A percentile compares a stretch with the other conserved stretches of the same genome.
Conservation (phyloP, 2,113 vertebrate species). For the Salvator merianae region DNA sequence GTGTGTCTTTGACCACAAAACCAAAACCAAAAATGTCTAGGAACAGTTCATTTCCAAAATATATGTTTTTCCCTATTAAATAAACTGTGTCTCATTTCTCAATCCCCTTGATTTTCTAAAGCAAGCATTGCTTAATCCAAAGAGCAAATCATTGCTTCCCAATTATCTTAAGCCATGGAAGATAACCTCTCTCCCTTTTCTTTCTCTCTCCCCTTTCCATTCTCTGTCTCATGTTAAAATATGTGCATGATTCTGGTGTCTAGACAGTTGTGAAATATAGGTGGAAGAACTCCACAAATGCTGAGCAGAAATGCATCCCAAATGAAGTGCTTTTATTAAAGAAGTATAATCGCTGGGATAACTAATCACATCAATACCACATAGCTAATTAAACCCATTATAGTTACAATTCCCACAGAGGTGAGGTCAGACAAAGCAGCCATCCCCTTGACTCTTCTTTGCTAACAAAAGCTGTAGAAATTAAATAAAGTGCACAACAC, state of each 20-base stretch:
- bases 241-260: slow-evolving; percentile 62
- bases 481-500: slow-evolving; percentile 66
- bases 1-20: slow-evolving; percentile 52
- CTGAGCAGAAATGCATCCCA: slow-evolving; percentile 69
- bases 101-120: slow-evolving; percentile 48
- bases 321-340: slow-evolving; percentile 81
- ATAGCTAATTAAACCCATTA: slow-evolving; percentile 85
- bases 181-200: slow-evolving; percentile 66
- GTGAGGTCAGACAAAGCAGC: slow-evolving; percentile 72
- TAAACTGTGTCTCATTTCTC: slow-evolving; percentile 42
- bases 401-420: slow-evolving; percentile 74
- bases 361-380: slow-evolving; percentile 80
- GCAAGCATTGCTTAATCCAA: slow-evolving; percentile 61
- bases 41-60: slow-evolving; percentile 60
- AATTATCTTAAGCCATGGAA: slow-evolving; percentile 73
- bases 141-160: slow-evolving; percentile 76
- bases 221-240: slow-evolving; percentile 71
- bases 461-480: slow-evolving; percentile 73
- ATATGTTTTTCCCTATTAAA: slow-evolving; percentile 37
- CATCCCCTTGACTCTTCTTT: slow-evolving; percentile 54
- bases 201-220: too few relatives aligned
- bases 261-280: slow-evolving; percentile 78
- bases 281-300: slow-evolving; percentile 51
- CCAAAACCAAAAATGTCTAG: too few relatives aligned
- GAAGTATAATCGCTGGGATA: slow-evolving; percentile 76